A percentile compares a stretch with the other conserved stretches of the same genome.
These are phyloP conservation scores for Zoanthus sociatus DNA, from an alignment of 92 coral and sea anemone genomes.

Conservation along the genomic window DNA sequence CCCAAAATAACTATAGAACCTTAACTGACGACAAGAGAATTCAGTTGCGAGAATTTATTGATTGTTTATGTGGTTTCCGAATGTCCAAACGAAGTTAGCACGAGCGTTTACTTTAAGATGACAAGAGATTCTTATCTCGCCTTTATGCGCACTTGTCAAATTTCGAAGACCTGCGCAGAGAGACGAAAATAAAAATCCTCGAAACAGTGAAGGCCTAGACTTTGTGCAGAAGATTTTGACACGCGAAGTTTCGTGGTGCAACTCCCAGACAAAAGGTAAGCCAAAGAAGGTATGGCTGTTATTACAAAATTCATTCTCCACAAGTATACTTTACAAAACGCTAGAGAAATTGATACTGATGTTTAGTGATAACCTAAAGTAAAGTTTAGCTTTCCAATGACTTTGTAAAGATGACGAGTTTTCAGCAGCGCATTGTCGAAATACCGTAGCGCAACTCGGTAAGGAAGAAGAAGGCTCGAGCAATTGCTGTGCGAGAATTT, in stretches of 20 bases:
- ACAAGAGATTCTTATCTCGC: conserved; percentile 30
- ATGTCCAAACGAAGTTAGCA: conserved; percentile 11
- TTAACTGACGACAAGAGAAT: too few species aligned
- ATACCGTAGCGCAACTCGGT: not conserved
- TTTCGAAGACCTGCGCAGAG: conserved; percentile 48
- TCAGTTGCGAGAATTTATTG: conserved; percentile 26
- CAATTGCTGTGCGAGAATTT: not conserved
- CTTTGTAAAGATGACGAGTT: not conserved
- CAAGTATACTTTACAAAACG: conserved; percentile 25
- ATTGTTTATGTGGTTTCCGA: conserved; percentile 2
- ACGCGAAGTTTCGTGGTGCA: conserved; percentile 39
- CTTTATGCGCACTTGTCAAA: conserved; percentile 44
- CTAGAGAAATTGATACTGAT: conserved; percentile 42
- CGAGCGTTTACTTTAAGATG: not conserved
- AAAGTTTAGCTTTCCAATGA: conserved; percentile 40
- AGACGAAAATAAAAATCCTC: conserved; percentile 32
- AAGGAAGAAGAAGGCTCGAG: not conserved
- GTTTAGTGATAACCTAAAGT: conserved; percentile 37
- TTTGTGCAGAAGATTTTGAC: conserved; percentile 46
- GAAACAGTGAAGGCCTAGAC: conserved; percentile 30
- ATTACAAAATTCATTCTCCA: not conserved
- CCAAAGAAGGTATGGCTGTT: not conserved
- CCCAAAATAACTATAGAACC: not conserved
- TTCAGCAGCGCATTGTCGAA: not conserved
- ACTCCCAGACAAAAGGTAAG: conserved; percentile 15